Evolutionary conservation across 2,888 invertebrate genomes (phyloP), one percentile per base, ranked within the genome.

Genomic region (Archaeoteleia sp.): DNA sequence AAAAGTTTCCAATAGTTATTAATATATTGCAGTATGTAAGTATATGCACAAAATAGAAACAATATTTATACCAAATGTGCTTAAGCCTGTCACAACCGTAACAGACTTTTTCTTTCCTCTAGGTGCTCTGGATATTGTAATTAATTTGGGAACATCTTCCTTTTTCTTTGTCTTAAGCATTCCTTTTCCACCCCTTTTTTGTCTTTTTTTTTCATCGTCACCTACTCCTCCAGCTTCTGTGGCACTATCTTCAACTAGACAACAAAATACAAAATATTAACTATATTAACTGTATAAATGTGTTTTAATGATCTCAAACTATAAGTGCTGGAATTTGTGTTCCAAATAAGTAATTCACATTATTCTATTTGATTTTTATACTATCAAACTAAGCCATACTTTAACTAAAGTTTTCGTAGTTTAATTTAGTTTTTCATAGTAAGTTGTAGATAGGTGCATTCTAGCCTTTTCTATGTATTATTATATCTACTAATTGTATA

Each of bases 21-120:
- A 43, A 27, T 23, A 20, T 9, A 9, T n/a, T n/a, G n/a, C n/a
- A n/a, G n/a, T n/a, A n/a, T n/a, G n/a, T n/a, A n/a, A n/a, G n/a
- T n/a, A n/a, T n/a, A n/a, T n/a, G n/a, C n/a, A n/a, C n/a, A n/a
- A n/a, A 29, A 15, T 1, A 29, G 7, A 2, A 39, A 34, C 17
- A 8, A 9, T 5, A 1, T 34, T 17, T 29, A 15, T 87, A 96
- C 97, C 97, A 87, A 96, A 98, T 73, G 96, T 95, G 82, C 93
- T 95, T 35, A 99, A 87, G 27, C 99, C 99, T 34, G 95, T 96
- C 0, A 99, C 95, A 8, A 99, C 96, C 1, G 99, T 99, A 1
- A 98, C 97, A 32, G 95, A 96, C 90, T 98, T 98, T 91, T 98
- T 98, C 85, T 99, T 99, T 67, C 98, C 98, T 75, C 99, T 90